Conservation (phyloP, 2,113 vertebrate genomes). For the Eolophus roseicapilla region DNA sequence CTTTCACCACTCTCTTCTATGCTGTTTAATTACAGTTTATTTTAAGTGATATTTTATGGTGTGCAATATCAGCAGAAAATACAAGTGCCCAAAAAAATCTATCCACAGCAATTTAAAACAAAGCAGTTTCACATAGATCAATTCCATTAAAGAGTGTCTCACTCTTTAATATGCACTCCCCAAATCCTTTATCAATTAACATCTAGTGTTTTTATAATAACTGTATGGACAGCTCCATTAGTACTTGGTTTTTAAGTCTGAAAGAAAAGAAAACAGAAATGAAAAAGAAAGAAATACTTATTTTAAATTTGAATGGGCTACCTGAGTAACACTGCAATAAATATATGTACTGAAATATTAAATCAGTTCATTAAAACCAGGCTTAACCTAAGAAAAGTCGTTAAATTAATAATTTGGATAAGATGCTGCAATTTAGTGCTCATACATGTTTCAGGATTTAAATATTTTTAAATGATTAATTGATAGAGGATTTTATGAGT, state of each 20-base stretch:
- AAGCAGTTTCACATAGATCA: neutral
- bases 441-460: slow-evolving; percentile 26
- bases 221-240: neutral
- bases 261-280: neutral
- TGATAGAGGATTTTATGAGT: slow-evolving; percentile 45
- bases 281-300: neutral
- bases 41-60: neutral
- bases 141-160: neutral
- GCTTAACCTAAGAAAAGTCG: neutral
- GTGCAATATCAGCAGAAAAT: neutral
- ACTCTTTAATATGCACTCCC: neutral
- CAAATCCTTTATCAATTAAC: neutral
- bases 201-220: neutral
- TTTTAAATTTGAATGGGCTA: neutral
- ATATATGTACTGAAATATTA: neutral
- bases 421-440: slow-evolving; percentile 12
- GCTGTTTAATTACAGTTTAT: neutral
- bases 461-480: slow-evolving; percentile 45
- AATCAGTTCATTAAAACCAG: neutral
- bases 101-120: neutral
- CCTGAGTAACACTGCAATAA: neutral
- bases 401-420: slow-evolving; percentile 19
- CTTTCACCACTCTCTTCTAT: neutral
- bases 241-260: neutral
- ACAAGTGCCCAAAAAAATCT: neutral